Conservation (phyloP, 2,888 invertebrate genomes). For the Limnephilus lunatus region DNA sequence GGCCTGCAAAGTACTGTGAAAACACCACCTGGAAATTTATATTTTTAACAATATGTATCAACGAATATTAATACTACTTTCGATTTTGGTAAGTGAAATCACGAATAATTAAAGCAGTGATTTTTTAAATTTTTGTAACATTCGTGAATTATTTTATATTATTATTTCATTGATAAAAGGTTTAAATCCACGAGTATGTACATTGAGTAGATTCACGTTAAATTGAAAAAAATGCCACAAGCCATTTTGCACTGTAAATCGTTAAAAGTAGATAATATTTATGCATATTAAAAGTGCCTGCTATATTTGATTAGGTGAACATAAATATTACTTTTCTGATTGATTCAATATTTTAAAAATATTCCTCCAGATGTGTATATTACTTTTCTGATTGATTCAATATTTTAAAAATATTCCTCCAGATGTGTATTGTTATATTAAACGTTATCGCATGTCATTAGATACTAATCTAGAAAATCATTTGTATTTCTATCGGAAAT, state of each 20-base stretch:
- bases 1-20: neutral
- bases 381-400: neutral
- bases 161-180: neutral
- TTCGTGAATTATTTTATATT: neutral
- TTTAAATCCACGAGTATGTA: neutral
- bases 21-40: neutral
- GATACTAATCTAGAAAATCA: neutral
- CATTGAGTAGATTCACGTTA: neutral
- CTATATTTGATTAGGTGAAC: neutral
- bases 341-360: neutral
- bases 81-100: constrained; percentile 23
- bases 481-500: neutral
- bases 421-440: neutral
- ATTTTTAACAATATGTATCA: constrained; percentile 23
- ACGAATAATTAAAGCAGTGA: neutral
- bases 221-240: neutral
- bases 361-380: neutral
- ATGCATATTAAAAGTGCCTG: neutral
- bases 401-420: neutral
- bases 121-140: neutral
- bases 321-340: neutral
- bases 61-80: neutral
- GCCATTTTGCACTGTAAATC: neutral
- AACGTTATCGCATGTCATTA: neutral
- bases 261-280: neutral